Conservation (phyloP, 2,113 vertebrate species). For the Colaptes auratus region DNA sequence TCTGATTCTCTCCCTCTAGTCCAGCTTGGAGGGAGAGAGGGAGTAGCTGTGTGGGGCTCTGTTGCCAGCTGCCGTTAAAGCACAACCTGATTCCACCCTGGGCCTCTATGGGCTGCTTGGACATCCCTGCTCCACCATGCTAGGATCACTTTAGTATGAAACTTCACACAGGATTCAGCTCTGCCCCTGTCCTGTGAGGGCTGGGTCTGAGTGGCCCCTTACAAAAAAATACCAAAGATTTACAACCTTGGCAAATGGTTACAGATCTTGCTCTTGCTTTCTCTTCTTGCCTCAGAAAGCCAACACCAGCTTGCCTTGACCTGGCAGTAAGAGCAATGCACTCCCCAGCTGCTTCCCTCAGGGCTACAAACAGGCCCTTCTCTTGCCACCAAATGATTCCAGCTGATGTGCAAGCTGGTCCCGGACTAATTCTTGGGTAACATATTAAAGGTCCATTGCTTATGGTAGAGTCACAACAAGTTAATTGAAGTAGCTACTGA, state of each 20-base stretch:
- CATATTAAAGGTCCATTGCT: neutral
- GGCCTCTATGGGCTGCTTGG: too few species aligned
- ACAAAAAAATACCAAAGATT: neutral
- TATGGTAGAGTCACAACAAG: neutral
- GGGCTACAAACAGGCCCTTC: neutral
- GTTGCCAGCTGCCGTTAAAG: too few species aligned
- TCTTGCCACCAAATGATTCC: neutral
- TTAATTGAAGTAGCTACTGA: neutral
- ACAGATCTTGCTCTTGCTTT: neutral
- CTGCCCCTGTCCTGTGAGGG: neutral
- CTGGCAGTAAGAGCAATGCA: neutral
- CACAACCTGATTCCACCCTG: too few species aligned
- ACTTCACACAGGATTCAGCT: neutral
- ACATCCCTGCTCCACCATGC: neutral
- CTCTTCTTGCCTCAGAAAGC: neutral
- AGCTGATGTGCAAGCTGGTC: neutral
- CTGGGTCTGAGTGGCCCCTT: neutral
- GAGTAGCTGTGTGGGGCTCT: too few species aligned
- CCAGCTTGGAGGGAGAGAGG: too few species aligned
- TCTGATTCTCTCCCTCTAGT: too few species aligned
- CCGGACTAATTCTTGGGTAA: neutral
- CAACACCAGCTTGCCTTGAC: neutral
- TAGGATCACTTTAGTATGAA: neutral
- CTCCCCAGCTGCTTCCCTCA: neutral
- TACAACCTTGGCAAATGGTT: neutral